These are phyloP conservation scores for Channallabes apus DNA, from an alignment of 2,797 vertebrate species.

Conservation along the genomic window DNA sequence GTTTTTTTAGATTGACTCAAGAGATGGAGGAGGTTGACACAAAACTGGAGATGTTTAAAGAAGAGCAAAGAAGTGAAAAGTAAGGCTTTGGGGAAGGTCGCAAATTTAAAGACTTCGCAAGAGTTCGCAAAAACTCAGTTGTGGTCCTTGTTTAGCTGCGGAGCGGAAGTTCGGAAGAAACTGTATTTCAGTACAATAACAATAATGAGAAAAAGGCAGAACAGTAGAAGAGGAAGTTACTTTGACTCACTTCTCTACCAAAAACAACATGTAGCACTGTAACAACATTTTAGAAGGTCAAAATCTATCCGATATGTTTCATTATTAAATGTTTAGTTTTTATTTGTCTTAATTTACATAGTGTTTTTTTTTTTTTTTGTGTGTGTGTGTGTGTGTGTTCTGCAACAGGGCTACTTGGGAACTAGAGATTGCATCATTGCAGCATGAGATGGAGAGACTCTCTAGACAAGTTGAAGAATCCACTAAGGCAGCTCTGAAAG, in stretches of 20 bases:
- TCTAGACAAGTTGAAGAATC: constrained; percentile 64
- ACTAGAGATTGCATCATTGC: constrained; percentile 69
- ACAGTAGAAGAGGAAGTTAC: not conserved
- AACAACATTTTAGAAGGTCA: not conserved
- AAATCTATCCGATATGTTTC: not conserved
- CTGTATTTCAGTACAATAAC: not conserved
- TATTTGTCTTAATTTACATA: not conserved
- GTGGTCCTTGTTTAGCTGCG: too few relatives aligned
- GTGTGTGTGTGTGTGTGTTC: not conserved
- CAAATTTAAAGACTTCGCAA: too few relatives aligned
- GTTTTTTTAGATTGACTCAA: constrained; percentile 49
- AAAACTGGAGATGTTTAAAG: constrained; percentile 46
- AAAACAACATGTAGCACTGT: not conserved
- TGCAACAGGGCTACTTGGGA: constrained; percentile 51
- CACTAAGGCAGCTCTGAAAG: constrained; percentile 55
- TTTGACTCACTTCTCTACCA: not conserved
- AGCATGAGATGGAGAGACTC: constrained; percentile 62
- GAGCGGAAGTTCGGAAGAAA: too few relatives aligned
- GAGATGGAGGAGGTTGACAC: constrained; percentile 52
- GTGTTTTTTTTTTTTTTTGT: not conserved
- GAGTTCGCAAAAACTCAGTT: too few relatives aligned
- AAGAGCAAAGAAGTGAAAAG: constrained; percentile 57
- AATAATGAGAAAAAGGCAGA: not conserved
- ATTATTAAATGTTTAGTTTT: not conserved
- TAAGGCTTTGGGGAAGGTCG: constrained; percentile 17